Percentiles rank a stretch among this genome's conserved stretches.
Evolutionary conservation across 2,113 vertebrate genomes (phyloP).

Genomic region (Hippocampus comes): DNA sequence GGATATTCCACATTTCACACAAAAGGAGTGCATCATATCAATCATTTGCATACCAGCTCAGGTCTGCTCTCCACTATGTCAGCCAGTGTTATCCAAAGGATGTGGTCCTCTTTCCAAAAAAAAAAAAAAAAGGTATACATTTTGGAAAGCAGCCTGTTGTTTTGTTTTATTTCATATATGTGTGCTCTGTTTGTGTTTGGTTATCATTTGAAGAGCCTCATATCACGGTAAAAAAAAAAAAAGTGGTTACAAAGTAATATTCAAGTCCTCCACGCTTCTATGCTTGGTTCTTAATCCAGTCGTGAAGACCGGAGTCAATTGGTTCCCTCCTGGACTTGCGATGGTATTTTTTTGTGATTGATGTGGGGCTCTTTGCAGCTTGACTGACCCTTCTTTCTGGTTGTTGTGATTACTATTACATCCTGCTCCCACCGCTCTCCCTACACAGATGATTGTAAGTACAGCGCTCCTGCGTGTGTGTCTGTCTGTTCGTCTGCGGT

Average conservation of each 20-base stretch:
- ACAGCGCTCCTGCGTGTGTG: conserved; percentile 87
- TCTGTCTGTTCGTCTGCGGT: conserved; percentile 87
- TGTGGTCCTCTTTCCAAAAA: conserved; percentile 32
- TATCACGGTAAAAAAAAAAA: conserved; percentile 45
- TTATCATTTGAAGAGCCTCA: conserved; percentile 77
- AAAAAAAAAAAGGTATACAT: conserved; percentile 46
- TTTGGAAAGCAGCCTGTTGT: conserved; percentile 71
- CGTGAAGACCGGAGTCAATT: conserved; percentile 26
- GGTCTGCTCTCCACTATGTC: conserved; percentile 74
- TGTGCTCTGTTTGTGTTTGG: conserved; percentile 70
- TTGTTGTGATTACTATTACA: conserved; percentile 76
- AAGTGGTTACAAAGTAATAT: not conserved
- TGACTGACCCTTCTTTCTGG: conserved; percentile 81
- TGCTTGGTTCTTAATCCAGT: conserved; percentile 10
- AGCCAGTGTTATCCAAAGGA: conserved; percentile 41
- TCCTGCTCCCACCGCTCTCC: conserved; percentile 77
- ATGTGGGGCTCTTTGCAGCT: conserved; percentile 79
- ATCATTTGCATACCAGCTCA: conserved; percentile 71
- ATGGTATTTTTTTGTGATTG: conserved; percentile 53
- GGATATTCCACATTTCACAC: conserved; percentile 24
- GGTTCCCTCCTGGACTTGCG: conserved; percentile 39
- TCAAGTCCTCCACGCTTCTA: conserved; percentile 1
- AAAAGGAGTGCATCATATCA: conserved; percentile 76
- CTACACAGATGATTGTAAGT: conserved; percentile 99
- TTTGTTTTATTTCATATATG: conserved; percentile 72